Base-by-base conservation (phyloP, 1,140 invertebrate species). In the Leptinotarsa defecta region DNA sequence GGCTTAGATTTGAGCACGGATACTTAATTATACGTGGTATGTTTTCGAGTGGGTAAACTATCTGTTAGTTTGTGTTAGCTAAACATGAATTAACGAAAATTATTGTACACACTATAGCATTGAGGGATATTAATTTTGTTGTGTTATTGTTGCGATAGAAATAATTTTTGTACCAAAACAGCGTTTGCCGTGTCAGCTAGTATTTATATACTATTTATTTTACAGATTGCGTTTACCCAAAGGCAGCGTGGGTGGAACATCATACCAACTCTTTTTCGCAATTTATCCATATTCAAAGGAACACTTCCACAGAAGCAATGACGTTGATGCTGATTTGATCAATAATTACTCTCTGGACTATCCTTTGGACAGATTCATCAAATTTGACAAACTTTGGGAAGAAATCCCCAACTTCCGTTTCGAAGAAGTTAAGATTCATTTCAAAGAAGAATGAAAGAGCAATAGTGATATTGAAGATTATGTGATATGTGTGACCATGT, bases 261-360 rank as follows among this genome's bases (percentile, higher is more conserved):
- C 88, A 48, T 92, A 88, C 86, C 88, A 91, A 77, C 83, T 94
- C 73, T 92, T 89, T 85, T 89, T 92, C 8, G 88, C 91, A 74
- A 89, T 92, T 17, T 89, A 88, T 76, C 89, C 90, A 17, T 80
- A 75, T 71, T 63, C 67, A 8, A 73, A 90, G 61, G 74, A 81
- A 15, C 64, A 76, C 6, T 65, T 62, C 22, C 70, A 74, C 61
- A 69, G 75, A 34, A 68, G 65, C 13, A 20, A 75, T 17, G 67
- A 80, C 62, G 67, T 82, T 85, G 76, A 88, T 87, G 78, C 74
- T 24, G 74, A 71, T 15, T 71, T 67, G 48, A 70, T 76, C 13
- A 81, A 82, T 65, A 68, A 74, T 13, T 77, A 72, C 49, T 61
- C 80, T n/a, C 80, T 87, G 68, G 86, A 85, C 24, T 88, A 86